These are phyloP conservation scores for Marmota flaviventris DNA, from an alignment of 2,113 vertebrate species.

Conservation along the genomic window DNA sequence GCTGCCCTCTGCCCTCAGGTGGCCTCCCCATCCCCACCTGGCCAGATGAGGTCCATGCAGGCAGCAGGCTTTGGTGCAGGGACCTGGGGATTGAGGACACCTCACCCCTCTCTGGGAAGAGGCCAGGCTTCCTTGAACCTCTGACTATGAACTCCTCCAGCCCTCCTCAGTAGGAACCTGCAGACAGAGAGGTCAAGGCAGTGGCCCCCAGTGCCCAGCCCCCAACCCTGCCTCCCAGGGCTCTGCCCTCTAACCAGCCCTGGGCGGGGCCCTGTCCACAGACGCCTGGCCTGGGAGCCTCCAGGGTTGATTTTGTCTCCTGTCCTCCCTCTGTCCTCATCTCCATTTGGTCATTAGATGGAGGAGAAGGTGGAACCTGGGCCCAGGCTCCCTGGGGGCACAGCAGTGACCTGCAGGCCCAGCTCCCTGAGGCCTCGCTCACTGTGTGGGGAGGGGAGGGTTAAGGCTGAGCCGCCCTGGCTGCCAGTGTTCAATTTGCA, in stretches of 20 bases:
- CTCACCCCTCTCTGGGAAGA: background rate
- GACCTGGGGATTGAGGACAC: background rate
- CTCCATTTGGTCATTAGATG: background rate
- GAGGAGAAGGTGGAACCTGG: background rate
- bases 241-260: background rate
- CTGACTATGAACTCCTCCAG: background rate
- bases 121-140: background rate
- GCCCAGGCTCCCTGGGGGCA: background rate
- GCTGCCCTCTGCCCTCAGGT: background rate
- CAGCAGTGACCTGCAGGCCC: background rate
- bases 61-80: background rate
- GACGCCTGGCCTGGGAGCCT: background rate
- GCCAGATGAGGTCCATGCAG: background rate
- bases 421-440: background rate
- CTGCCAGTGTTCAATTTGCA: slow-evolving; percentile 6
- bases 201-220: background rate
- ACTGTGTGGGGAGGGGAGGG: background rate
- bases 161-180: background rate
- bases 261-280: background rate
- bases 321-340: background rate
- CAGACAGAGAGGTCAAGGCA: background rate
- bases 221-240: background rate
- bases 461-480: background rate
- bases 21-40: background rate
- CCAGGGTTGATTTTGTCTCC: background rate